Percentiles rank a stretch among this genome's conserved stretches.
These are phyloP conservation scores for Drosophila neutralis DNA, from an alignment of 2,888 invertebrate species.

Conservation along the genomic window DNA sequence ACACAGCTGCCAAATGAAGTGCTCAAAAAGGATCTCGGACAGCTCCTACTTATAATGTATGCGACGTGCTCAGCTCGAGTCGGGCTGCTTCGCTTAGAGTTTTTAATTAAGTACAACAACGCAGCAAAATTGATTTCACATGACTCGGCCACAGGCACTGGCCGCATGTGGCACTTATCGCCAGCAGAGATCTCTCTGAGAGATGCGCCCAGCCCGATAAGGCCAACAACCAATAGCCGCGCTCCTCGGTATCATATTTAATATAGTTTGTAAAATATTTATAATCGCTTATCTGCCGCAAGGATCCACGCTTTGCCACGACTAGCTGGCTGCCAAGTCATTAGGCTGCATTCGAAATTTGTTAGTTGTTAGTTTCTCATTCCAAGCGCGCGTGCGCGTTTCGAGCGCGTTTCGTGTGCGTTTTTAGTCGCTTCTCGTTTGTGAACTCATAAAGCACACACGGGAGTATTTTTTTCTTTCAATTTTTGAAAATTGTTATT, in stretches of 20 bases:
- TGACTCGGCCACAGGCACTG: slow-evolving; percentile 19
- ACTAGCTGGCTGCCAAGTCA: slow-evolving; percentile 68
- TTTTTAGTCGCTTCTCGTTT: background rate
- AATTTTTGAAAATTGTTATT: slow-evolving; percentile 24
- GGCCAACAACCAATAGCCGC: slow-evolving; percentile 19
- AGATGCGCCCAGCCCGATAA: slow-evolving; percentile 69
- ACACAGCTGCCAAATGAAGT: slow-evolving; percentile 71
- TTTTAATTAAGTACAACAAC: slow-evolving; percentile 80
- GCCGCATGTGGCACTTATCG: slow-evolving; percentile 45
- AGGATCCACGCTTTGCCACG: slow-evolving; percentile 41
- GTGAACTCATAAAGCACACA: slow-evolving; percentile 28
- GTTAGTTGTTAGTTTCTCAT: slow-evolving; percentile 22
- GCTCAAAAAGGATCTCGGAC: slow-evolving; percentile 61
- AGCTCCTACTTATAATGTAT: slow-evolving; percentile 40
- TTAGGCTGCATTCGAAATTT: slow-evolving; percentile 54
- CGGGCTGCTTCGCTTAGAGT: slow-evolving; percentile 16
- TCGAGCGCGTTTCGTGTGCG: slow-evolving; percentile 4
- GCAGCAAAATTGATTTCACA: slow-evolving; percentile 78
- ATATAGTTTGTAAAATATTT: slow-evolving; percentile 73
- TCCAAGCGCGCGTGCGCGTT: slow-evolving; percentile 23
- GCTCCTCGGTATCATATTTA: slow-evolving; percentile 48
- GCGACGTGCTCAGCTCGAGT: slow-evolving; percentile 20
- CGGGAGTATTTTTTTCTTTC: background rate
- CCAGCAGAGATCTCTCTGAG: slow-evolving; percentile 54
- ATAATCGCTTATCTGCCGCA: slow-evolving; percentile 58